phyloP scores from a whole-genome alignment of 2,888 invertebrate species.

The Colletes collaris region DNA sequence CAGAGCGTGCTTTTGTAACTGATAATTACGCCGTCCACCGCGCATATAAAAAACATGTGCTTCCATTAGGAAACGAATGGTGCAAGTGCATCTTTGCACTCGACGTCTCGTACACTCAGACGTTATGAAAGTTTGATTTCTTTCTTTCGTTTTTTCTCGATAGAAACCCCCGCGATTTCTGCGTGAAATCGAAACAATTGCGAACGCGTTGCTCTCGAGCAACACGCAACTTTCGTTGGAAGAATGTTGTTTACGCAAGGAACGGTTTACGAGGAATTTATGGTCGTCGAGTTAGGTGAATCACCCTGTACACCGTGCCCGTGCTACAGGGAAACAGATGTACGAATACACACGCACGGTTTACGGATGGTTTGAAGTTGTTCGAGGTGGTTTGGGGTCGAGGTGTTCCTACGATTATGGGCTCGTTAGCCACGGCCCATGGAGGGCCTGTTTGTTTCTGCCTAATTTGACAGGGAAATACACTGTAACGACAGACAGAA shows the following conservation, averaged over 20 bases:
- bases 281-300: not conserved
- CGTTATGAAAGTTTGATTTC: too few relatives aligned
- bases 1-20: too few relatives aligned
- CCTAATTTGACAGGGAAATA: slow-evolving; percentile 65
- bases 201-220: too few relatives aligned
- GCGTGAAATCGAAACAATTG: too few relatives aligned
- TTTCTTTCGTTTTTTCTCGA: too few relatives aligned
- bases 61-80: too few relatives aligned
- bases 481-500: slow-evolving; percentile 24
- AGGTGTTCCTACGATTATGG: slow-evolving; percentile 73
- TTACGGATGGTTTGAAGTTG: slow-evolving; percentile 24
- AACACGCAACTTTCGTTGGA: not conserved
- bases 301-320: not conserved
- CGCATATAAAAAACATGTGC: too few relatives aligned
- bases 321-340: slow-evolving; percentile 15
- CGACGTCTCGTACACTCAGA: too few relatives aligned
- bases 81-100: too few relatives aligned
- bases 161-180: too few relatives aligned
- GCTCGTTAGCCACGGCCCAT: slow-evolving; percentile 72
- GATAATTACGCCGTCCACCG: too few relatives aligned
- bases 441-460: slow-evolving; percentile 66
- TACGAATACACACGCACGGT: slow-evolving; percentile 8
- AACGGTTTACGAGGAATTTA: not conserved
- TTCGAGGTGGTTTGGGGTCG: slow-evolving; percentile 60
- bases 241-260: not conserved